phyloP scores from a whole-genome alignment of 1,140 invertebrate species.

The Acyrthosiphon pisum region DNA sequence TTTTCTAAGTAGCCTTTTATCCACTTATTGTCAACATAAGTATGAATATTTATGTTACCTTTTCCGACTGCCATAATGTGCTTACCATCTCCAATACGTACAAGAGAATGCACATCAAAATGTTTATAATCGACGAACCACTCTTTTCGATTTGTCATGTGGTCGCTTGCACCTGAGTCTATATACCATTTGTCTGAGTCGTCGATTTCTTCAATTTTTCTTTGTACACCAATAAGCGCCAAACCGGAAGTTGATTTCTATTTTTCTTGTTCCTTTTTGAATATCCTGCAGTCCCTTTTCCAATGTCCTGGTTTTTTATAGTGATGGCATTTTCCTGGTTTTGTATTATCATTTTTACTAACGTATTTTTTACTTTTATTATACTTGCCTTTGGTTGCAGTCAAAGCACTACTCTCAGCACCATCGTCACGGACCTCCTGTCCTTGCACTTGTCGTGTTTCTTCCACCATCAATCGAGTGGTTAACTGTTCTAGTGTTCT shows the following conservation, averaged over 20 bases:
- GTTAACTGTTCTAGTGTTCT: neutral
- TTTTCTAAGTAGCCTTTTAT: neutral
- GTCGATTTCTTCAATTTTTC: neutral
- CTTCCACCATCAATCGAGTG: neutral
- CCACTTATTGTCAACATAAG: neutral
- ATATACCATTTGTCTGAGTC: neutral
- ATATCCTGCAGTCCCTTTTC: neutral
- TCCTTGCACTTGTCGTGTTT: neutral
- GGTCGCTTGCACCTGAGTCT: neutral
- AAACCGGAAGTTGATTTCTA: neutral
- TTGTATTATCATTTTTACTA: neutral
- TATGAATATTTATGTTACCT: neutral
- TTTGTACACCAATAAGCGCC: neutral
- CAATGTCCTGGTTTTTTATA: too few species aligned
- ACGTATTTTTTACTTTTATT: neutral
- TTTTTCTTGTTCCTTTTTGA: neutral
- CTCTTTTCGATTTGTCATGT: neutral
- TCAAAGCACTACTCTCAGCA: neutral
- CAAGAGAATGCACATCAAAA: neutral
- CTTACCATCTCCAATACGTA: constrained; percentile 7
- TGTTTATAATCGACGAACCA: neutral
- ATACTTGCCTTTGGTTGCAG: neutral
- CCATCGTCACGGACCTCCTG: neutral
- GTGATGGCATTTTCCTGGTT: too few species aligned
- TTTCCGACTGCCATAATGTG: neutral